phyloP scores from a whole-genome alignment of 2,113 vertebrate species.

The Corvus hawaiiensis region DNA sequence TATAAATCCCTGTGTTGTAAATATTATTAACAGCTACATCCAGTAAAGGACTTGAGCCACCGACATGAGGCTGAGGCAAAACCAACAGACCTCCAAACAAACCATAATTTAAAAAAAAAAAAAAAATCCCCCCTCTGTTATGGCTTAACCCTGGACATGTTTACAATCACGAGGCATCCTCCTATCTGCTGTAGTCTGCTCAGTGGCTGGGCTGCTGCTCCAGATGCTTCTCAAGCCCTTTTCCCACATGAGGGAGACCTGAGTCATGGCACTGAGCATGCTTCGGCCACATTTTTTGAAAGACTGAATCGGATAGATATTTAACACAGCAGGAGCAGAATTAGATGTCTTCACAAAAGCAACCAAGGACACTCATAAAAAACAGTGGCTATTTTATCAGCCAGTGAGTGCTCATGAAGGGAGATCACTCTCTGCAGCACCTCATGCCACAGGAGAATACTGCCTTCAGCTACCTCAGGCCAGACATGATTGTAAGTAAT shows the following conservation, averaged over 20 bases:
- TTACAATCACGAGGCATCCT: neutral
- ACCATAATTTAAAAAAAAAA: neutral
- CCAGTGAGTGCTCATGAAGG: neutral
- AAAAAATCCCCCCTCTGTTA: neutral
- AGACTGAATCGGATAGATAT: neutral
- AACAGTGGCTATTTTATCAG: neutral
- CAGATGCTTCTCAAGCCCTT: neutral
- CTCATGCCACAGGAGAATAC: neutral
- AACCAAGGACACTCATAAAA: neutral
- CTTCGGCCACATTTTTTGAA: neutral
- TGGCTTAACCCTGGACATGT: neutral
- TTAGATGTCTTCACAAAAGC: neutral
- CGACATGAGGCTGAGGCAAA: neutral
- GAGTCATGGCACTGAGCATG: neutral
- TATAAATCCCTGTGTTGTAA: conserved; percentile 12
- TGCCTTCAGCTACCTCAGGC: neutral
- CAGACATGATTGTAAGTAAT: neutral
- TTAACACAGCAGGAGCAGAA: neutral
- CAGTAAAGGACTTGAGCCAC: neutral
- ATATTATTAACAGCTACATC: neutral
- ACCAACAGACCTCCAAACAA: neutral
- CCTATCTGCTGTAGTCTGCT: neutral
- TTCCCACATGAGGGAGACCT: neutral
- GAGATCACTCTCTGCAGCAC: neutral
- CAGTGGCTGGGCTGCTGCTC: neutral